phyloP scores from a whole-genome alignment of 2,888 invertebrate species.

The Lysandra bellargus region DNA sequence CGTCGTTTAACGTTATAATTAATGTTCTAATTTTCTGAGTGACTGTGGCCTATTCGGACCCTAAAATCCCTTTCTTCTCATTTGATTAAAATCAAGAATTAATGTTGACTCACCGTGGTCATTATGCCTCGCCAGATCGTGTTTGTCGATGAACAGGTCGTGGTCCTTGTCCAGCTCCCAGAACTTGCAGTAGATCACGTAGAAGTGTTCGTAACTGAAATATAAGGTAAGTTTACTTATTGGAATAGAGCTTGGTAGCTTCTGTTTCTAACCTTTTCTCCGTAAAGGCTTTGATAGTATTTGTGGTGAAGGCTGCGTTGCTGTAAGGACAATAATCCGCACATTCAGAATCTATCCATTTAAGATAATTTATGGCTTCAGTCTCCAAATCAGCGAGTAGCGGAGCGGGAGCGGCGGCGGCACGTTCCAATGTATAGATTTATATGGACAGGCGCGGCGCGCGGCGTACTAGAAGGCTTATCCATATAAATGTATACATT shows the following conservation, averaged over 20 bases:
- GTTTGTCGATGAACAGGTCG: slow-evolving; percentile 96
- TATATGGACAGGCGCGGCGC: too few species aligned
- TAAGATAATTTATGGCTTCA: too few species aligned
- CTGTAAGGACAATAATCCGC: neutral
- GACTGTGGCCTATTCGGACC: too few species aligned
- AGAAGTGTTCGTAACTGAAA: slow-evolving; percentile 99
- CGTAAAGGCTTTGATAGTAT: neutral
- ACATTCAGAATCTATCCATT: neutral
- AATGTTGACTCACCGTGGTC: slow-evolving; percentile 88
- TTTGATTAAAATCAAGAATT: neutral
- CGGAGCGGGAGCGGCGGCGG: too few species aligned
- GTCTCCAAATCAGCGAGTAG: too few species aligned
- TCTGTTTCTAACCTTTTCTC: neutral
- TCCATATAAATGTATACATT: too few species aligned
- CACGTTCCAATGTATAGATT: too few species aligned
- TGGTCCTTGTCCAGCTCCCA: slow-evolving; percentile 99
- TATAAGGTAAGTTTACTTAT: slow-evolving; percentile 43
- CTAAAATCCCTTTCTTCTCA: too few species aligned
- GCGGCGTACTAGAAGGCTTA: too few species aligned
- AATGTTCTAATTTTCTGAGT: too few species aligned
- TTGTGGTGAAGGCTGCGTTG: neutral
- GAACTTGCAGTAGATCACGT: slow-evolving; percentile 99
- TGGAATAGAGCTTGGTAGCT: neutral
- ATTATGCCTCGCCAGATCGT: slow-evolving; percentile 96
- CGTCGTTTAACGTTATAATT: too few species aligned